Base-by-base conservation (phyloP, 53 echinoderm and acorn worm genomes). In the Luidia sarsii region DNA sequence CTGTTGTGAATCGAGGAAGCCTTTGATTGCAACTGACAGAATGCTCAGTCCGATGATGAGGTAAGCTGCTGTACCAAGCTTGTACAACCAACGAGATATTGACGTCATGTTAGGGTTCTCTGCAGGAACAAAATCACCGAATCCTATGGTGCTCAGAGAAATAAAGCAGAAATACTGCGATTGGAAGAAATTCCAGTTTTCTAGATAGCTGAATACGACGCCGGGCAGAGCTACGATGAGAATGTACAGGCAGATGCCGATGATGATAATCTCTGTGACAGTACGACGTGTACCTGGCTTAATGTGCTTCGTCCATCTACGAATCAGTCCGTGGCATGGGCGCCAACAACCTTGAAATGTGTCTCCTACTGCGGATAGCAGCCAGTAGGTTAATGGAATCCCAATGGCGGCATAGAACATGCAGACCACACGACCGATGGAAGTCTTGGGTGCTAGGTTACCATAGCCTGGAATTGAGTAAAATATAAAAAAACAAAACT, bases 381-480 rank as follows among this genome's bases (percentile, higher is more conserved):
- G 55, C 39, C 79, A 79, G 18, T 85, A 85, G 0, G 85, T 89
- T 11, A 89, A 73, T 2, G 90, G 90, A 22, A 89, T 89, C 0
- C 90, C 90, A 19, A 89, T 43, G 55, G 85, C 65, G 2, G 90
- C 90, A 41, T 89, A 89, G 35, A 89, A 39, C 33, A 89, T 89
- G 50, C 90, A 89, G 35, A 89, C 52, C 14, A 71, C 64, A 8
- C 73, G 85, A 1, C 90, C 90, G 1, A 71, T n/a, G 27, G 71
- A 18, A 10, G 90, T 89, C 51, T 70, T 89, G 2, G 90, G 90
- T 3, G 85, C 70, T 46, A 89, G 38, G 50, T 81, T 69, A 18
- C 90, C 90, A 66, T 89, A 89, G 32, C 90, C 90, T 89, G 66
- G 31, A 69, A 70, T n/a, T n/a, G n/a, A n/a, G n/a, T n/a, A n/a